Evolutionary conservation across 2,888 invertebrate species (phyloP).

Genomic region (Blastobasis adustella): DNA sequence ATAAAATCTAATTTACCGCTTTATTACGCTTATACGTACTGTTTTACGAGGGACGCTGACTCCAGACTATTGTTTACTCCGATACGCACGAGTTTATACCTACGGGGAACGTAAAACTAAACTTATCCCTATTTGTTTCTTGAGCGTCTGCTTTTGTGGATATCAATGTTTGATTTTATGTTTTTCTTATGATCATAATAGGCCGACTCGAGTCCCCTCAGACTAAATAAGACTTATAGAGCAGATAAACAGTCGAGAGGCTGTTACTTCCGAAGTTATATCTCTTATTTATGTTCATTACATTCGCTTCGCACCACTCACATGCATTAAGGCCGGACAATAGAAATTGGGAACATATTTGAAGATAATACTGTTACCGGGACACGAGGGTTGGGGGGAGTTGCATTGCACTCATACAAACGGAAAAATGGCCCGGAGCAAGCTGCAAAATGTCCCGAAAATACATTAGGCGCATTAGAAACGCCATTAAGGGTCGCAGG

Average conservation of each 20-base stretch:
- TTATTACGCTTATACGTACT: constrained; percentile 64
- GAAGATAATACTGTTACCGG: constrained; percentile 68
- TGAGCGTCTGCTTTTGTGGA: neutral
- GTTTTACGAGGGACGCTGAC: constrained; percentile 59
- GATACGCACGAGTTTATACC: constrained; percentile 15
- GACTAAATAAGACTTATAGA: neutral
- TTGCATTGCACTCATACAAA: constrained; percentile 58
- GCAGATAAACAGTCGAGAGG: constrained; percentile 19
- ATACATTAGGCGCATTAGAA: constrained; percentile 73
- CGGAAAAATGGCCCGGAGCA: constrained; percentile 69
- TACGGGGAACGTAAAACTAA: constrained; percentile 24
- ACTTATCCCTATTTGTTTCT: constrained; percentile 20
- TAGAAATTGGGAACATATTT: constrained; percentile 72
- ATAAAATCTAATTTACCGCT: constrained; percentile 72
- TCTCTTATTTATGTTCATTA: constrained; percentile 65
- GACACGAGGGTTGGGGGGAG: constrained; percentile 44
- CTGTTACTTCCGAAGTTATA: constrained; percentile 29
- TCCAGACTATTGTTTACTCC: constrained; percentile 54
- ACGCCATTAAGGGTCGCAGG: constrained; percentile 65
- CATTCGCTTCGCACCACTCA: constrained; percentile 49
- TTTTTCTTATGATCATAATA: neutral
- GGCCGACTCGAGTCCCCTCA: neutral
- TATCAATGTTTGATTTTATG: neutral
- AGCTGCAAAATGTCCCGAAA: constrained; percentile 74
- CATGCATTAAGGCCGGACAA: constrained; percentile 53